Base-by-base conservation (phyloP, 2,113 vertebrate species). In the Lepisosteus osseus region DNA sequence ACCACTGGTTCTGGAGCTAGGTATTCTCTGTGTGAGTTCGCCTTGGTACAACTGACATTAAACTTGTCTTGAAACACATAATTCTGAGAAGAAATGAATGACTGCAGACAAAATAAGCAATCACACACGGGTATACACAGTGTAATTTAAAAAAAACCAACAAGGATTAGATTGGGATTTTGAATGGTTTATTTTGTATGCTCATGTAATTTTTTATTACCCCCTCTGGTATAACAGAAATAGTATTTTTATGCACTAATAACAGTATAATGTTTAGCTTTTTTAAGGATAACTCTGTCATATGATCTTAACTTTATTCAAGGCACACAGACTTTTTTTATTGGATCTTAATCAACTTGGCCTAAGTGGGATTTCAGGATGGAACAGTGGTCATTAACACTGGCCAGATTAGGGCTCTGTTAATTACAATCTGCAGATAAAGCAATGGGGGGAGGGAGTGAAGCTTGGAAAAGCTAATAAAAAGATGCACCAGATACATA, bases 401-500 rank as follows among this genome's bases (percentile, higher is more conserved):
- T 85, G 87, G 87, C 80, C 88, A 92, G 90, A 93, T 93, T 93
- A 92, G 90, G 89, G 87, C 85, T 87, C 77, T 90, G 86, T 89
- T 93, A 93, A 92, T 93, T 91, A 92, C 90, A 85, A 88, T 85
- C 89, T 88, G 89, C 92, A 92, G 90, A 93, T 93, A 91, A 92
- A 92, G 86, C 88, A 89, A 90, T 65, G 41, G 41, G 3, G n/a
- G 51, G n/a, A 45, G 41, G 62, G 41, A 29, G 51, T 47, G 17
- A 68, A 17, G 40, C 61, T 55, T 51, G 14, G 65, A 6, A 67
- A 59, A 59, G 14, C 57, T 15, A 59, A 59, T 11, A 59, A 59
- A 79, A 79, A 70, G 77, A 72, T 74, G 55, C 41, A 72, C 65
- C 47, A 51, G 47, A 51, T 51, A 51, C 47, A 51, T 15, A 29